phyloP scores from a whole-genome alignment of 1,140 invertebrate species.

The Leptonema lineaticorne region DNA sequence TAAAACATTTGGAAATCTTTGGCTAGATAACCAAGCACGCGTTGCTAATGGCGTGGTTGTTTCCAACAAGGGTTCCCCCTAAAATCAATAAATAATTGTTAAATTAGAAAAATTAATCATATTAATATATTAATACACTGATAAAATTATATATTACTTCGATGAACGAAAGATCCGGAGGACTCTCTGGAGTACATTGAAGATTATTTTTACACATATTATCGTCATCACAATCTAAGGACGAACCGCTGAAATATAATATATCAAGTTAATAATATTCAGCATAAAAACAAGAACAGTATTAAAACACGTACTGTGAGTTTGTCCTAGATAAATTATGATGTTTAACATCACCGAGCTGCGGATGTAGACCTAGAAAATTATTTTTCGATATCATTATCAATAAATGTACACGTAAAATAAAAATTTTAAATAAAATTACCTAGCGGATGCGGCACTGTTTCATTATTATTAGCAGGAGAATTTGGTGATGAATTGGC shows the following conservation, averaged over 20 bases:
- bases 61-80: conserved; percentile 54
- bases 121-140: neutral
- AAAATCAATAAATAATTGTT: neutral
- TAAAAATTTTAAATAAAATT: neutral
- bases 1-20: conserved; percentile 75
- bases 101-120: neutral
- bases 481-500: neutral
- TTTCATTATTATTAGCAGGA: neutral
- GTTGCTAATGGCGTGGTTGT: conserved; percentile 72
- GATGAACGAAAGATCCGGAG: conserved; percentile 26
- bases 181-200: conserved; percentile 25
- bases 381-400: neutral
- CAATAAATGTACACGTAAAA: neutral
- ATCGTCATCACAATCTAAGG: conserved; percentile 38
- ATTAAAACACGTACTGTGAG: conserved; percentile 38
- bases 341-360: conserved; percentile 30
- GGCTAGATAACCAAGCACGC: conserved; percentile 74
- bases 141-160: neutral
- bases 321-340: conserved; percentile 34
- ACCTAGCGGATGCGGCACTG: neutral
- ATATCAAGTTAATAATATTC: conserved; percentile 3
- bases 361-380: conserved; percentile 30
- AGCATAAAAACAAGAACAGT: neutral
- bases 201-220: neutral
- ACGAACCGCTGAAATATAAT: conserved; percentile 35